A percentile compares a stretch with the other conserved stretches of the same genome.
Conservation (phyloP, 2,113 vertebrate species). For the Damaliscus lunatus region DNA sequence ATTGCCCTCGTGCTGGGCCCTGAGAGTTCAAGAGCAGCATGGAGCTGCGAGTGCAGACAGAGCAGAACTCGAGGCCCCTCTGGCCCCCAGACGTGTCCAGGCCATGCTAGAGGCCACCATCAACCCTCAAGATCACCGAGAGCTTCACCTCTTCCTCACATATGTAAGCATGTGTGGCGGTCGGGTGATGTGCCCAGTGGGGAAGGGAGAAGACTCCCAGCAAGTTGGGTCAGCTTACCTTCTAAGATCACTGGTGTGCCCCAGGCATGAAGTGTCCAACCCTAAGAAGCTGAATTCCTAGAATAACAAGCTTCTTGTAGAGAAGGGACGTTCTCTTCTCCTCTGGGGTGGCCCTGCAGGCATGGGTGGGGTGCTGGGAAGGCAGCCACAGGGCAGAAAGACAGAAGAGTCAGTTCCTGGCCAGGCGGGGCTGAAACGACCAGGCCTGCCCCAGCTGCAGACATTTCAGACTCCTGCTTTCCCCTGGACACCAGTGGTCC, state of each 20-base stretch:
- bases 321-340: neutral
- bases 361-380: neutral
- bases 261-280: neutral
- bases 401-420: neutral
- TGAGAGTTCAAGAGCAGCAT: neutral
- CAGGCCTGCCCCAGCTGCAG: neutral
- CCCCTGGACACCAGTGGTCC: neutral
- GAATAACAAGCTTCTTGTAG: neutral
- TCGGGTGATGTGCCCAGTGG: neutral
- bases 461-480: neutral
- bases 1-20: neutral
- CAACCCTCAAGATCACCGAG: conserved; percentile 91
- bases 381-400: neutral
- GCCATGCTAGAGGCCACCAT: conserved; percentile 87
- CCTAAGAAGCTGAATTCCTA: neutral
- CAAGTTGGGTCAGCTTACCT: neutral
- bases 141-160: conserved; percentile 93
- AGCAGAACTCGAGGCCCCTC: neutral
- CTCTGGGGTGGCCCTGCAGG: neutral
- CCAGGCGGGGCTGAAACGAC: neutral
- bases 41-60: neutral
- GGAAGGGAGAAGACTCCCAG: fast-evolving
- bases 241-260: neutral
- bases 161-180: conserved; percentile 86
- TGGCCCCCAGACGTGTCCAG: neutral